Conservation (phyloP, 2,888 invertebrate species). For the Perithous albicinctus region DNA sequence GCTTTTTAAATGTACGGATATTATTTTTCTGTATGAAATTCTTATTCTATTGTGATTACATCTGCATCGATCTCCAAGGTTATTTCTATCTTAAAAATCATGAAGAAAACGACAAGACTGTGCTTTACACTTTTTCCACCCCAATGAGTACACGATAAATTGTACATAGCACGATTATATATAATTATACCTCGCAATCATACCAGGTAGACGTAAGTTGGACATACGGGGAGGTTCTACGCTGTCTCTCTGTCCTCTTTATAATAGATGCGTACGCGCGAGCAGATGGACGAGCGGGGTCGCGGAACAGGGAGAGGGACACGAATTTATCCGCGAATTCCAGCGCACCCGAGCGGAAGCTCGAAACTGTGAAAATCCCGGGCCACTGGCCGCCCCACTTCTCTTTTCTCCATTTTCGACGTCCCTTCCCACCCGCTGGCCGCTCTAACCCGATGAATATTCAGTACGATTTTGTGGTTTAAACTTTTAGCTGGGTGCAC, state of each 20-base stretch:
- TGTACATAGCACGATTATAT: too few relatives aligned
- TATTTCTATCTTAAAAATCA: not conserved
- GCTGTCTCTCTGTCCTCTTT: not conserved
- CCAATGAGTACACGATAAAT: not conserved
- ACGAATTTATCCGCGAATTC: slow-evolving; percentile 76
- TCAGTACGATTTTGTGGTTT: slow-evolving; percentile 83
- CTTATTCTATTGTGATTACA: not conserved
- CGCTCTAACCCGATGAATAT: slow-evolving; percentile 83
- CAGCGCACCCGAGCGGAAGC: slow-evolving; percentile 67
- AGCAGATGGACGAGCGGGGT: slow-evolving; percentile 55
- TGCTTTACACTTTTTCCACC: slow-evolving; percentile 2
- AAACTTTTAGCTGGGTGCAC: slow-evolving; percentile 78
- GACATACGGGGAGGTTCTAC: slow-evolving; percentile 33
- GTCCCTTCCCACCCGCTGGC: slow-evolving; percentile 46
- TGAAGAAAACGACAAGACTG: too few relatives aligned
- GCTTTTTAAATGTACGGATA: not conserved
- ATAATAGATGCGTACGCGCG: slow-evolving; percentile 60
- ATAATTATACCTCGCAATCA: too few relatives aligned
- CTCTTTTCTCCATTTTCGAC: not conserved
- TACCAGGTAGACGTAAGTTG: slow-evolving; percentile 38
- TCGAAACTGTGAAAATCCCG: slow-evolving; percentile 75
- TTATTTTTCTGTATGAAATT: not conserved
- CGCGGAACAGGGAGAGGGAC: slow-evolving; percentile 62
- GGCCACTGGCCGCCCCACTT: slow-evolving; percentile 34
- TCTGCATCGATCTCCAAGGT: not conserved